A percentile compares a stretch with the other conserved stretches of the same genome.
These are phyloP conservation scores for Polyodon spathula DNA, from an alignment of 2,113 vertebrate genomes.

Conservation along the genomic window DNA sequence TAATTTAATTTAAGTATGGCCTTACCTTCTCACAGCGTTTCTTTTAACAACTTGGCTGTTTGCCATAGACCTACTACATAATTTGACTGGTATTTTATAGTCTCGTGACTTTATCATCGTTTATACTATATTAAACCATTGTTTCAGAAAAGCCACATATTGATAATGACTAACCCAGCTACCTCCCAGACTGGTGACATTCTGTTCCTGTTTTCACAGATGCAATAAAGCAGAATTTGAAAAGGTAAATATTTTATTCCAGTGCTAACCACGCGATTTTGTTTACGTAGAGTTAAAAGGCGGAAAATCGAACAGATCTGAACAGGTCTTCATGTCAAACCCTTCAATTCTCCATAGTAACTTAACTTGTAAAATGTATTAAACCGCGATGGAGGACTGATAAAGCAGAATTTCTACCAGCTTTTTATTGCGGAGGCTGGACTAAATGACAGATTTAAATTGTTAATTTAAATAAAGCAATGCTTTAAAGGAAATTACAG, in stretches of 20 bases:
- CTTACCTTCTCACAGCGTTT: too few relatives aligned
- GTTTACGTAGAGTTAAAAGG: slow-evolving; percentile 84
- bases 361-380: slow-evolving; percentile 78
- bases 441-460: slow-evolving; percentile 72
- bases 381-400: slow-evolving; percentile 80
- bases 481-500: slow-evolving; percentile 80
- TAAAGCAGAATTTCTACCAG: slow-evolving; percentile 63
- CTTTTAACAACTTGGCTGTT: too few relatives aligned
- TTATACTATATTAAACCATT: slow-evolving; percentile 27
- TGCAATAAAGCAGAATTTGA: slow-evolving; percentile 40
- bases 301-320: slow-evolving; percentile 74
- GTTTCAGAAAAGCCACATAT: slow-evolving; percentile 30
- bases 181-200: slow-evolving; percentile 26
- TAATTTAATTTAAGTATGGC: too few relatives aligned
- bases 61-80: too few relatives aligned
- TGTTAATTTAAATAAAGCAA: slow-evolving; percentile 87
- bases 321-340: slow-evolving; percentile 74
- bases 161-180: slow-evolving; percentile 40
- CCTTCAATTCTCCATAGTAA: slow-evolving; percentile 84
- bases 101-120: neutral
- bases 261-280: slow-evolving; percentile 46
- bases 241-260: slow-evolving; percentile 60
- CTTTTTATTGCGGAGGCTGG: slow-evolving; percentile 66
- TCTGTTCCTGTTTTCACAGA: slow-evolving; percentile 55
- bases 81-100: too few relatives aligned